These are phyloP conservation scores for Ardeotis arabs DNA, from an alignment of 2,113 vertebrate genomes.

Conservation along the genomic window DNA sequence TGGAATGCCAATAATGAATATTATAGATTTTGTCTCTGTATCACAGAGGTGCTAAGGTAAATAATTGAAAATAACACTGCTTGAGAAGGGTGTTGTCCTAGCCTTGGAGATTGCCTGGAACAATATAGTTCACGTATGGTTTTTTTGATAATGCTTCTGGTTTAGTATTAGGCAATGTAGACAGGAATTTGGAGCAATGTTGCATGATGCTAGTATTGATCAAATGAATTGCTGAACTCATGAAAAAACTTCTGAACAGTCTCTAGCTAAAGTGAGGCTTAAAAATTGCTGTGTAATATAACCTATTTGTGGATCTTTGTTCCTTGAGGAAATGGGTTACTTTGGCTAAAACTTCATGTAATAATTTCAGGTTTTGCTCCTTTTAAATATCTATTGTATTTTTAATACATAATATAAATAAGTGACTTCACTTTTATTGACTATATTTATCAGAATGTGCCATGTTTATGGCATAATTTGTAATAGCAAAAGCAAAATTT, in stretches of 20 bases:
- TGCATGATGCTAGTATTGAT: background rate
- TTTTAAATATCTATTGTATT: background rate
- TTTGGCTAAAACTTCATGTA: background rate
- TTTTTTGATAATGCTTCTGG: background rate
- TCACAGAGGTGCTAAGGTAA: background rate
- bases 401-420: background rate
- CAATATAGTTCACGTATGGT: too few species aligned
- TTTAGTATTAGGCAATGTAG: background rate
- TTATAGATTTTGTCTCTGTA: background rate
- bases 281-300: background rate
- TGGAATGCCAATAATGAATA: background rate
- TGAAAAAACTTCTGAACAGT: background rate
- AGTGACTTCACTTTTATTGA: background rate
- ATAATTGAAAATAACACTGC: background rate
- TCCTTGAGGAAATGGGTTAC: background rate
- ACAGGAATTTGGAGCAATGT: background rate
- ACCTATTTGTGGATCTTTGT: background rate
- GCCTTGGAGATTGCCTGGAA: background rate
- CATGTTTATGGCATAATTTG: background rate
- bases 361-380: background rate
- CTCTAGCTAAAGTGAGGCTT: background rate
- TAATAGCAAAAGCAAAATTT: background rate
- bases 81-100: background rate
- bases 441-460: background rate
- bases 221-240: background rate